Percentiles rank a stretch among this genome's conserved stretches.
phyloP scores from a whole-genome alignment of 92 coral and sea anemone genomes.

The Zoanthus solanderi region DNA sequence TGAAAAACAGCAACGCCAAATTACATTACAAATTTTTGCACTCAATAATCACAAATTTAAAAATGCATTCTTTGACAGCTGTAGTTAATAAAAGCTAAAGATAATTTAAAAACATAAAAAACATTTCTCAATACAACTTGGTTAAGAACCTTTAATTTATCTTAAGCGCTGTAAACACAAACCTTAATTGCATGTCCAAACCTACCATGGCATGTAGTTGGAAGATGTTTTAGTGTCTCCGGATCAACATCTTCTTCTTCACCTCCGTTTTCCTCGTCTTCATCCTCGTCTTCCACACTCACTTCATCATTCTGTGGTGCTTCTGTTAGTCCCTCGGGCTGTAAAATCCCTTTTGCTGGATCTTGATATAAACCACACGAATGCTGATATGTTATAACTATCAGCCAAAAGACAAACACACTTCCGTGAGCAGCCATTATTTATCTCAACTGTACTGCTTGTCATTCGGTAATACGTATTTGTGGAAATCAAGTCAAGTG shows the following conservation, averaged over 20 bases:
- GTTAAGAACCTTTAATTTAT: too few relatives aligned
- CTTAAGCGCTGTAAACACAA: too few relatives aligned
- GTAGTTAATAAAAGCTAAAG: too few relatives aligned
- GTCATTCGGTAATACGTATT: too few relatives aligned
- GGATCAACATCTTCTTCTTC: constrained; percentile 20
- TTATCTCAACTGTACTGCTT: neutral
- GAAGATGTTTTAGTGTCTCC: constrained; percentile 28
- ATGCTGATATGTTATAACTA: neutral
- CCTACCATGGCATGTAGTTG: constrained; percentile 43
- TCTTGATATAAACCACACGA: constrained; percentile 14
- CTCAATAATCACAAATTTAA: too few relatives aligned
- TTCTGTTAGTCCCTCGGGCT: constrained; percentile 1
- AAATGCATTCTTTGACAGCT: too few relatives aligned
- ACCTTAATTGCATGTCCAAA: neutral
- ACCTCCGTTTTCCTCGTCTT: constrained; percentile 25
- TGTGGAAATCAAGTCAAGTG: too few relatives aligned
- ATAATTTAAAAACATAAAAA: too few relatives aligned
- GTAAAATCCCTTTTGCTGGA: constrained; percentile 41
- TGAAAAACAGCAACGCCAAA: too few relatives aligned
- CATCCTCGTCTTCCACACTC: constrained; percentile 19
- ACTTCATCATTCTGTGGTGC: neutral
- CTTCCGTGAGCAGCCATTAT: neutral
- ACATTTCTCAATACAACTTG: too few relatives aligned
- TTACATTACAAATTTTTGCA: too few relatives aligned
- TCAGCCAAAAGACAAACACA: neutral